phyloP scores from a whole-genome alignment of 2,113 vertebrate species.

The Perccottus glenii region DNA sequence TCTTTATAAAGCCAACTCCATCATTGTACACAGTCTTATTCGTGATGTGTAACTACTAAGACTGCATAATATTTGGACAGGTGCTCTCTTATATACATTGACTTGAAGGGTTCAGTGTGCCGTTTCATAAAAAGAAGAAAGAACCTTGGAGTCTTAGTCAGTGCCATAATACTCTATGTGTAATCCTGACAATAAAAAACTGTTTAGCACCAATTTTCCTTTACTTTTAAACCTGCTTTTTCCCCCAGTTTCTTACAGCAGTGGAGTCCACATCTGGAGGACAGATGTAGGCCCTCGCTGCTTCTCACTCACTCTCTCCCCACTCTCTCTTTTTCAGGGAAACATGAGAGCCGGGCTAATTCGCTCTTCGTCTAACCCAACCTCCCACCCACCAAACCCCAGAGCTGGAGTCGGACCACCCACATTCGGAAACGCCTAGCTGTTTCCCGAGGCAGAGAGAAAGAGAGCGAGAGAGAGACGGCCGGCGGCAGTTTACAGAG shows the following conservation, averaged over 20 bases:
- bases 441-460: constrained; percentile 64
- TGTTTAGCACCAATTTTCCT: constrained; percentile 83
- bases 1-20: constrained; percentile 38
- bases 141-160: constrained; percentile 21
- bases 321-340: constrained; percentile 60
- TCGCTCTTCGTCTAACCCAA: constrained; percentile 49
- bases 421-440: constrained; percentile 82
- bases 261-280: constrained; percentile 82
- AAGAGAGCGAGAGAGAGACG: constrained; percentile 24
- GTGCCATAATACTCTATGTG: constrained; percentile 45
- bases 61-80: constrained; percentile 82
- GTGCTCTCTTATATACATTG: constrained; percentile 74
- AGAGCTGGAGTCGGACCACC: constrained; percentile 73
- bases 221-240: constrained; percentile 70
- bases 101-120: constrained; percentile 47
- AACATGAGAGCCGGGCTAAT: constrained; percentile 75
- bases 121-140: constrained; percentile 33
- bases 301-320: constrained; percentile 62
- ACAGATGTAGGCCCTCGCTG: constrained; percentile 79
- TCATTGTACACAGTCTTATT: constrained; percentile 48
- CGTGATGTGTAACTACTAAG: constrained; percentile 56
- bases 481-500: constrained; percentile 1
- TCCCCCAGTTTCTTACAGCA: constrained; percentile 71
- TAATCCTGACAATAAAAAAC: constrained; percentile 82
- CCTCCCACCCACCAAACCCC: constrained; percentile 58